Conservation (phyloP, 2,113 vertebrate species). For the Myotis davidii region DNA sequence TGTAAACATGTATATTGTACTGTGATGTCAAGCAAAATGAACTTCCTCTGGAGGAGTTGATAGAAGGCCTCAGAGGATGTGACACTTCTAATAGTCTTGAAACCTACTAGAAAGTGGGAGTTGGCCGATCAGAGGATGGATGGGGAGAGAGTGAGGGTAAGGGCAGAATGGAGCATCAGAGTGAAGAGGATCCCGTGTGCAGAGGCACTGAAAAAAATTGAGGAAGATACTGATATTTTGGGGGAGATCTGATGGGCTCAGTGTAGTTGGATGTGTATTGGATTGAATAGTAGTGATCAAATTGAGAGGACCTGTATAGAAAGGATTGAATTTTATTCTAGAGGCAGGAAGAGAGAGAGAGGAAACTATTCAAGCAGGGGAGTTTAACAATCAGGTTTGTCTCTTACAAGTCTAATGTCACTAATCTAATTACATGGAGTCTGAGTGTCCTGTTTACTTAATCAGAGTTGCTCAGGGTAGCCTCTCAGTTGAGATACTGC, state of each 20-base stretch:
- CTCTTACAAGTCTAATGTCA: background rate
- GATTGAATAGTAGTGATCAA: background rate
- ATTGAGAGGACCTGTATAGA: background rate
- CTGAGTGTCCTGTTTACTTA: background rate
- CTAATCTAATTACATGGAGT: background rate
- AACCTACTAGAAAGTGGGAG: background rate
- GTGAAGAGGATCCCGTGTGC: background rate
- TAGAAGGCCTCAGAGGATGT: background rate
- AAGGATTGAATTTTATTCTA: slow-evolving; percentile 13
- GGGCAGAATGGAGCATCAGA: background rate
- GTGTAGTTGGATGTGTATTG: background rate
- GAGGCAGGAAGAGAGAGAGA: background rate
- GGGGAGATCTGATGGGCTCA: background rate
- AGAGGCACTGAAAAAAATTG: background rate
- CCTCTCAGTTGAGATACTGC: background rate
- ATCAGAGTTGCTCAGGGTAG: background rate
- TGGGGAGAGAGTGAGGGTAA: background rate
- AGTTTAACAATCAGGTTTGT: background rate
- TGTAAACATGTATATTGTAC: background rate
- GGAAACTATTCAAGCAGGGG: background rate
- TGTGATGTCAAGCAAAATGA: background rate
- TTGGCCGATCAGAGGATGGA: background rate
- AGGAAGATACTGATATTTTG: background rate
- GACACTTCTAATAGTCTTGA: background rate
- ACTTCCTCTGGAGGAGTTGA: background rate